Evolutionary conservation across 2,888 invertebrate species (phyloP).

Genomic region (Cataglyphis albicans): DNA sequence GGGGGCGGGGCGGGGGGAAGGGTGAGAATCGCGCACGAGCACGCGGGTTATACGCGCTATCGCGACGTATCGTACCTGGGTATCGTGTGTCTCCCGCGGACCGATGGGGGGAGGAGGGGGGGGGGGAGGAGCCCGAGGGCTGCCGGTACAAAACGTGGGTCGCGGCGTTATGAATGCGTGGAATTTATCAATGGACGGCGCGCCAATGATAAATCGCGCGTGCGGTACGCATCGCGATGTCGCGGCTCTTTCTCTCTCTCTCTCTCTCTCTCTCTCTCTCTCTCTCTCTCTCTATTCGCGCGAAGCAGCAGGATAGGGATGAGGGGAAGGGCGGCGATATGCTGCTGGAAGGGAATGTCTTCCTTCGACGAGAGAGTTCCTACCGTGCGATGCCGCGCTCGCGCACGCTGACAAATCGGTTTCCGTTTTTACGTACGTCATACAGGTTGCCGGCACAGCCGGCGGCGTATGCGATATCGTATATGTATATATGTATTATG

Average conservation of each 20-base stretch:
- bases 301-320: constrained; percentile 51
- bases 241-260: constrained; percentile 75
- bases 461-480: constrained; percentile 32
- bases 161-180: constrained; percentile 83
- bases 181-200: constrained; percentile 85
- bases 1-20: neutral
- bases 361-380: constrained; percentile 67
- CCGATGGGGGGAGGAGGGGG: constrained; percentile 20
- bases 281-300: constrained; percentile 78
- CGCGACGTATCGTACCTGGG: constrained; percentile 72
- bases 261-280: constrained; percentile 77
- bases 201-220: constrained; percentile 84
- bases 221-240: constrained; percentile 71
- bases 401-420: constrained; percentile 71
- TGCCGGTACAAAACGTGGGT: constrained; percentile 60
- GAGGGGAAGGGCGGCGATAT: constrained; percentile 48
- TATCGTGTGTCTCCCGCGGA: constrained; percentile 80
- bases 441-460: constrained; percentile 25
- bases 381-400: constrained; percentile 69
- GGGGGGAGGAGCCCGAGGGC: neutral
- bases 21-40: neutral
- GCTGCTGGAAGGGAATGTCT: constrained; percentile 65
- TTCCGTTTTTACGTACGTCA: constrained; percentile 63
- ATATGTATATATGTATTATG: too few relatives aligned
- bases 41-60: constrained; percentile 52